Base-by-base conservation (phyloP, 2,113 vertebrate species). In the Axis porcinus region DNA sequence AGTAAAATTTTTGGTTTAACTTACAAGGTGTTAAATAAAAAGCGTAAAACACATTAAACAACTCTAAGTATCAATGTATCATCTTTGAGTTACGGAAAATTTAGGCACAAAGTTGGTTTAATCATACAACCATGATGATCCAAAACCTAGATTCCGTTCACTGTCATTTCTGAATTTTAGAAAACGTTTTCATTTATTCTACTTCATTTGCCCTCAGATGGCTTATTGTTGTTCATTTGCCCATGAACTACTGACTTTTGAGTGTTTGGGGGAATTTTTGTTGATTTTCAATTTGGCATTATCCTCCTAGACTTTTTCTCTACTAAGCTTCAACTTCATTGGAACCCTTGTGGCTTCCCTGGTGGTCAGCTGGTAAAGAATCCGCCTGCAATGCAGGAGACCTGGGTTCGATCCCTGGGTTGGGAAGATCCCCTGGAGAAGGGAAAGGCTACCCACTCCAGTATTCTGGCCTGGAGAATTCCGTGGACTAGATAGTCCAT, bases 281-380 rank as follows among this genome's bases (percentile, higher is more conserved):
- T 79, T 86, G 62, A 62, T 89, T 96, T 95, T 89, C 52, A 89
- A 43, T 74, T 94, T 94, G 84, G n/a, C n/a, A 60, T 50, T 90
- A 57, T 64, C 13, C 30, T 79, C 11, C 45, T 74, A 76, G 81
- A 94, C 79, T 57, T 95, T 91, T 86, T 82, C 52, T 78, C 19
- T 85, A 74, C 27, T 78, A 76, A 90, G 60, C 25, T 95, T 92
- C 28, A 88, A 15, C 47, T 85, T 96, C 54, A 57, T 16, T 87
- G 43, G 36, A 95, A 55, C 50, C 86, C 50, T 52, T 52, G 50
- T 52, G 50, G 15, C 50, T 52, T 16, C 50, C 15, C 50, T 52
- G 14, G 4, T 16, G 50, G 50, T 52, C 50, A 52, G 15, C 52
- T 52, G 52, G 52, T 52, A 52, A 16, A 52, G 52, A 52, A 52